Percentiles rank a stretch among this genome's conserved stretches.
phyloP scores from a whole-genome alignment of 2,113 vertebrate species.

The Ondatra zibethicus region DNA sequence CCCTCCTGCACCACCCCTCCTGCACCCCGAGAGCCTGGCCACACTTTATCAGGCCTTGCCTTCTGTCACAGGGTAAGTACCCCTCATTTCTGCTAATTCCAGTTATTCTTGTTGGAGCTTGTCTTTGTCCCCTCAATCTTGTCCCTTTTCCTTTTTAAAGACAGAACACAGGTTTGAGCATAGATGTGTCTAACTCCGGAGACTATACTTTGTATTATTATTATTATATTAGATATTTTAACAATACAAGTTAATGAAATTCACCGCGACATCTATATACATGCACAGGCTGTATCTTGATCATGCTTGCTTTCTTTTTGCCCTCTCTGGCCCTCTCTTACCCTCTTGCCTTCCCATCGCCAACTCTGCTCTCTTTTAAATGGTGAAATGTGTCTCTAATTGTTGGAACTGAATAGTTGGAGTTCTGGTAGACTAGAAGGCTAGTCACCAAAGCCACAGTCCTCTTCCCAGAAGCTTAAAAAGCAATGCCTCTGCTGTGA shows the following conservation, averaged over 20 bases:
- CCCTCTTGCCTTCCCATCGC: not conserved
- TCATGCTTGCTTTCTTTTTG: not conserved
- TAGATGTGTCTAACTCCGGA: not conserved
- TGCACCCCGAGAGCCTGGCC: not conserved
- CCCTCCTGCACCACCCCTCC: slow-evolving; percentile 50
- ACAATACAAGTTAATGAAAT: not conserved
- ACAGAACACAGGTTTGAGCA: not conserved
- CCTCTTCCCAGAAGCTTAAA: not conserved
- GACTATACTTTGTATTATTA: not conserved
- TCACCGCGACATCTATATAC: not conserved
- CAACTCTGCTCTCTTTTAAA: not conserved
- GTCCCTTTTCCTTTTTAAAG: slow-evolving; percentile 1
- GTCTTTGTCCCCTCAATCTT: not conserved
- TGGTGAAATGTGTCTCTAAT: not conserved
- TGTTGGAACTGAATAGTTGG: not conserved
- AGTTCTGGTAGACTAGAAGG: not conserved
- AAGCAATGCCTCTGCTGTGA: not conserved
- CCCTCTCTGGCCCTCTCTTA: not conserved
- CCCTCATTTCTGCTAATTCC: not conserved
- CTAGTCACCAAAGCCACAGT: not conserved
- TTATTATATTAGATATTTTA: not conserved
- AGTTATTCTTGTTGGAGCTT: not conserved
- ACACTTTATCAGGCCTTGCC: slow-evolving; percentile 63
- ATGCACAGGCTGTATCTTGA: not conserved
- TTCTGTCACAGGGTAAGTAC: slow-evolving; percentile 72